These are phyloP conservation scores for Xiphophorus hellerii DNA, from an alignment of 2,113 vertebrate genomes.

Conservation along the genomic window DNA sequence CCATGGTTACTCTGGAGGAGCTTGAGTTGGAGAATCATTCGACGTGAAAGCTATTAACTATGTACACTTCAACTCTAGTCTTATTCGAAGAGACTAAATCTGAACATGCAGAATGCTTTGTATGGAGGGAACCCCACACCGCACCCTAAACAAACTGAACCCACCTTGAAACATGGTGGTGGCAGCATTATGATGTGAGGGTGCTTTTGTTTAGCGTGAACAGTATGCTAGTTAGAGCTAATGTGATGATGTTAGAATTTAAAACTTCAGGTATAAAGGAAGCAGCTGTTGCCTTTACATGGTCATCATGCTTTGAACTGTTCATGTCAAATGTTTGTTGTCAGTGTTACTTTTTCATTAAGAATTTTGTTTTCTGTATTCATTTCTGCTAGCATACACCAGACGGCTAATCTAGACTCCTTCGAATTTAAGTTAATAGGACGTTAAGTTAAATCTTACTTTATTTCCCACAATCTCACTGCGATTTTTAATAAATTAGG, in stretches of 20 bases:
- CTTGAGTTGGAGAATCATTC: neutral
- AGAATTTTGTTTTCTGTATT: neutral
- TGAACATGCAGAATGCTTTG: neutral
- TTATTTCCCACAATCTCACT: neutral
- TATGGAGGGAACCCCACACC: too few species aligned
- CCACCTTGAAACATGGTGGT: neutral
- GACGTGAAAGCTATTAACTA: neutral
- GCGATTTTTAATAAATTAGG: slow-evolving; percentile 46
- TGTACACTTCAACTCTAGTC: neutral
- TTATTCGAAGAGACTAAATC: neutral
- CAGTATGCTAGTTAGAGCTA: neutral
- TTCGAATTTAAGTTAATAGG: neutral
- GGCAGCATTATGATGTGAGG: neutral
- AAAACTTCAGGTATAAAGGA: neutral
- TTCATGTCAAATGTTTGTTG: neutral
- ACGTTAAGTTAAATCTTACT: neutral
- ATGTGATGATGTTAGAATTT: neutral
- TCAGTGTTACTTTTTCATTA: neutral
- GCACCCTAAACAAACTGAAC: neutral
- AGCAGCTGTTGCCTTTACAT: too few species aligned
- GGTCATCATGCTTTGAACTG: neutral
- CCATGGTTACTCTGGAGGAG: neutral
- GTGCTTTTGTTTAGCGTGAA: neutral
- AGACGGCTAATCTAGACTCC: neutral
- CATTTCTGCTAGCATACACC: neutral